phyloP scores from a whole-genome alignment of 2,113 vertebrate species.

The Hippoglossus stenolepis region DNA sequence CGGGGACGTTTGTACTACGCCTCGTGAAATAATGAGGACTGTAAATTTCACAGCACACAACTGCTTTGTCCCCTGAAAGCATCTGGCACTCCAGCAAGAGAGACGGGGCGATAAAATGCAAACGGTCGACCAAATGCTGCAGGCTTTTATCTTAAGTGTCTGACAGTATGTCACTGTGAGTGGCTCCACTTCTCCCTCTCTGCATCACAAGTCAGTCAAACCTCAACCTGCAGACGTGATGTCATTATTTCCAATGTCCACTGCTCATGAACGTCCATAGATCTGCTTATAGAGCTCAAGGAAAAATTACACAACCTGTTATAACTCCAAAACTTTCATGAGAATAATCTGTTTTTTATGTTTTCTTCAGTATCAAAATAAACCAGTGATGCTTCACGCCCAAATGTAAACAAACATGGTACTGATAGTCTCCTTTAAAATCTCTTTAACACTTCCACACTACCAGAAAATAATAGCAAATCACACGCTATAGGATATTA shows the following conservation, averaged over 20 bases:
- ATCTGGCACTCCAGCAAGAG: constrained; percentile 7
- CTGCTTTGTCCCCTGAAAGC: constrained; percentile 26
- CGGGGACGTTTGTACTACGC: constrained; percentile 3
- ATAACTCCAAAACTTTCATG: too few relatives aligned
- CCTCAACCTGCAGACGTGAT: neutral
- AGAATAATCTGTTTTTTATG: too few relatives aligned
- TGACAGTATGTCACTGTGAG: neutral
- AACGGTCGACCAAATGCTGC: neutral
- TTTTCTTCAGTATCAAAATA: too few relatives aligned
- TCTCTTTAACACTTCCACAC: too few relatives aligned
- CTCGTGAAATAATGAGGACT: constrained; percentile 27
- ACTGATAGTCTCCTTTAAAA: too few relatives aligned
- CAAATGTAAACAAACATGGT: too few relatives aligned
- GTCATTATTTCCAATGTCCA: neutral
- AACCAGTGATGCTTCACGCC: too few relatives aligned
- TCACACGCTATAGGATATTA: too few relatives aligned
- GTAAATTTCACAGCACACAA: constrained; percentile 34
- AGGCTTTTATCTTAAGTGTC: constrained; percentile 3
- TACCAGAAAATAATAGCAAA: too few relatives aligned
- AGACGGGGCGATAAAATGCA: neutral
- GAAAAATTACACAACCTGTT: too few relatives aligned
- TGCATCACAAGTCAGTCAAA: neutral
- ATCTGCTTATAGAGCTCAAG: too few relatives aligned
- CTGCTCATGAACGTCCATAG: too few relatives aligned
- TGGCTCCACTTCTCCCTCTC: neutral